Conservation (phyloP, 2,113 vertebrate genomes). For the Sylvietta virens region DNA sequence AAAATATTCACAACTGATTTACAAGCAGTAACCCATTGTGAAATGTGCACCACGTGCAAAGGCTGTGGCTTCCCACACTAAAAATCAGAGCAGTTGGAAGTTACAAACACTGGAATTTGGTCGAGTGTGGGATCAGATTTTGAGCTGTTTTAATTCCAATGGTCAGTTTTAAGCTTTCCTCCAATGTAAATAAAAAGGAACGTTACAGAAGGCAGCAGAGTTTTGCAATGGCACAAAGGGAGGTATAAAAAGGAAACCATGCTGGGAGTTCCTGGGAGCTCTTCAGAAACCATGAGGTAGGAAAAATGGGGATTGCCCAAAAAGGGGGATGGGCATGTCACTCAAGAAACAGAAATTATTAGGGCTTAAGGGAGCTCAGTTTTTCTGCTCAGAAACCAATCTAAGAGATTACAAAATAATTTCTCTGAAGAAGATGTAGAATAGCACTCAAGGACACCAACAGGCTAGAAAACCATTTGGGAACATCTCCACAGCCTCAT, state of each 20-base stretch:
- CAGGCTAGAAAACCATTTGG: not conserved
- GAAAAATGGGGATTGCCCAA: not conserved
- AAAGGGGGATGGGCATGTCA: not conserved
- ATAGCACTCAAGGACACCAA: not conserved
- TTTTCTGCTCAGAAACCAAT: not conserved
- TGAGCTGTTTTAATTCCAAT: not conserved
- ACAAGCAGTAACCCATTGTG: not conserved
- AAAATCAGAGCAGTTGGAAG: not conserved
- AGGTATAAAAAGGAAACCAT: not conserved
- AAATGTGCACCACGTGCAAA: not conserved
- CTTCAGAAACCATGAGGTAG: not conserved
- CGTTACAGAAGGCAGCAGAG: not conserved
- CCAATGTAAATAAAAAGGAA: not conserved
- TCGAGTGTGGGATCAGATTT: fast-evolving
- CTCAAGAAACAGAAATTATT: not conserved
- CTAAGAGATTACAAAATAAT: not conserved
- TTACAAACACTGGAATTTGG: not conserved
- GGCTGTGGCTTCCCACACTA: not conserved
- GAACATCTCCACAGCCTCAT: not conserved
- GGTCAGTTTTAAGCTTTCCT: not conserved
- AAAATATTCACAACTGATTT: not conserved
- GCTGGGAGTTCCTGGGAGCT: not conserved
- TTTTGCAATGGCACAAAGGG: not conserved
- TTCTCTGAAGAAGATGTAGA: not conserved
- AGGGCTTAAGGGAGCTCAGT: not conserved